Percentiles rank a stretch among this genome's conserved stretches.
Conservation (phyloP, 2,888 invertebrate genomes). For the Beris morrisii region DNA sequence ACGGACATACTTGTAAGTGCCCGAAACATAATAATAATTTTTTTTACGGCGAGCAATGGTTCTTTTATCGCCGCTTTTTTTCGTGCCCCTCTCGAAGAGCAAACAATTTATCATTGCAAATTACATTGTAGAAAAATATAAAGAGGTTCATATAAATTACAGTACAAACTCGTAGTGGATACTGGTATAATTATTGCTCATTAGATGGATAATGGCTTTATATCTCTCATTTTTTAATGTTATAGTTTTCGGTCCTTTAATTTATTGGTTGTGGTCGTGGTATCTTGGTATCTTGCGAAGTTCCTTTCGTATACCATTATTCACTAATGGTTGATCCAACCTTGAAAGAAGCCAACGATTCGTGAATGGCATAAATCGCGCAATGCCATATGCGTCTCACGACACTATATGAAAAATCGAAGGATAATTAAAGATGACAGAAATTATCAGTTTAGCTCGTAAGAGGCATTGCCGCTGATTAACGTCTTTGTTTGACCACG, state of each 20-base stretch:
- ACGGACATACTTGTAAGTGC: too few species aligned
- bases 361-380: too few species aligned
- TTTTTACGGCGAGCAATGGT: too few species aligned
- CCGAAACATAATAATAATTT: too few species aligned
- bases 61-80: too few species aligned
- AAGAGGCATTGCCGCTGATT: too few species aligned
- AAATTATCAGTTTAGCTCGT: too few species aligned
- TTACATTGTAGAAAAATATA: not conserved
- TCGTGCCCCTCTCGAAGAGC: not conserved
- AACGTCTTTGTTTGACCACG: too few species aligned
- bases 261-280: slow-evolving; percentile 2
- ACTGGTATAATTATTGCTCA: slow-evolving; percentile 22
- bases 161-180: not conserved
- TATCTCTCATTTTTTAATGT: not conserved
- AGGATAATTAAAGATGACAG: too few species aligned
- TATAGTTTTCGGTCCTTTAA: slow-evolving; percentile 9
- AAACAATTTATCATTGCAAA: slow-evolving; percentile 22
- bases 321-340: slow-evolving; percentile 4
- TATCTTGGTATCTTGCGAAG: not conserved
- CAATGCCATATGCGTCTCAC: too few species aligned
- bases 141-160: slow-evolving; percentile 6
- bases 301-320: not conserved
- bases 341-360: slow-evolving; percentile 1
- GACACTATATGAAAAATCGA: too few species aligned
- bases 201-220: slow-evolving; percentile 26